Base-by-base conservation (phyloP, 2,888 invertebrate genomes). In the Sclerodermus sp. region DNA sequence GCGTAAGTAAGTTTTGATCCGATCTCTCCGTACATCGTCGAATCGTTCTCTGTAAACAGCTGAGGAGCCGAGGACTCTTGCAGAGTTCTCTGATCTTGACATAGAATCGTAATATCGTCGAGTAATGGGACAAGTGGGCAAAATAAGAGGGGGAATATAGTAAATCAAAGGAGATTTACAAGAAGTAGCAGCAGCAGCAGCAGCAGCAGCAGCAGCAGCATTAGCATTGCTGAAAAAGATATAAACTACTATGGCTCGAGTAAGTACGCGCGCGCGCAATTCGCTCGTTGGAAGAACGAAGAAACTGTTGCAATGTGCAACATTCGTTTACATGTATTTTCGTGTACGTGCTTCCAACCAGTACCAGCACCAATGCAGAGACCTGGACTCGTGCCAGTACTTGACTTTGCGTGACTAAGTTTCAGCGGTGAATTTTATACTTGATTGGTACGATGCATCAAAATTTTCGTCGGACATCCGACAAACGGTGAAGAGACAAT, bases 341-440 rank as follows among this genome's bases (percentile, higher is more conserved):
- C 18, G 40, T 42, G 31, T 51, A 55, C 49, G 48, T 53, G 30
- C 40, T 16, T 32, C 49, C 55, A 16, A 53, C 45, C n/a, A n/a
- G n/a, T 23, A 23, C 3, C 23, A 23, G 45, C 42, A 44, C 36
- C 39, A 49, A 42, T 51, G 41, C 18, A 34, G 41, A 38, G 40
- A 17, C 29, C 32, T 62, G 62, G 63, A 52, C 2, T 29, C 5
- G 15, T 13, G 56, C 63, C 62, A 62, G 45, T 54, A 51, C 58
- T 8, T 23, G 23, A 23, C 23, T 49, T 55, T 44, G 52, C 44
- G 43, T 60, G 56, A 63, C 54, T 58, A 62, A 62, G 47, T 42
- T 60, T 53, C 45, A 38, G 60, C 58, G 52, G 49, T 48, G 50
- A 47, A 51, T 34, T 49, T 55, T 32, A 34, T 49, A 45, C 43